These are phyloP conservation scores for Corticium candelabrum DNA, from an alignment of 37 sponge, comb jelly and placozoan species.

Conservation along the genomic window DNA sequence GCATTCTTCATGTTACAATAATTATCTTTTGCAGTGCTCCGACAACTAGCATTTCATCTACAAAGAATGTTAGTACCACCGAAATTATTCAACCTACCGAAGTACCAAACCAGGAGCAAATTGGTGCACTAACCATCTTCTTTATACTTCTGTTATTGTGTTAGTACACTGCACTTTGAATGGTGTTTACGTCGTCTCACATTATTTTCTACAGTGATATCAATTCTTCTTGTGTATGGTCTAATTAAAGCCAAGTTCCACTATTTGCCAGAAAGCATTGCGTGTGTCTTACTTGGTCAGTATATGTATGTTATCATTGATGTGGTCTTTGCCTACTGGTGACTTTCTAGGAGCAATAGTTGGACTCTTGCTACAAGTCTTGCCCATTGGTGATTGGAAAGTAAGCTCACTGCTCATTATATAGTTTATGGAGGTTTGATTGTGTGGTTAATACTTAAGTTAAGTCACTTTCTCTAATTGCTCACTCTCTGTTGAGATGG, in stretches of 20 bases:
- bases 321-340: too few relatives aligned
- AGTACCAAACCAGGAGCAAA: not conserved
- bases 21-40: too few relatives aligned
- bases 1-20: too few relatives aligned
- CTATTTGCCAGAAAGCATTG: slow-evolving; percentile 91
- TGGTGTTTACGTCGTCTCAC: not conserved
- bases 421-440: not conserved
- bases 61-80: too few relatives aligned
- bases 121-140: not conserved
- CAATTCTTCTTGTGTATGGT: slow-evolving; percentile 56
- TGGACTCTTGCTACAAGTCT: not conserved
- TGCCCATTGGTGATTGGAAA: not conserved
- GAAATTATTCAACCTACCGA: not conserved
- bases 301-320: not conserved
- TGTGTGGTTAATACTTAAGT: too few relatives aligned
- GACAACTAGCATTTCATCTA: too few relatives aligned
- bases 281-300: slow-evolving; percentile 76
- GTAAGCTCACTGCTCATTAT: not conserved
- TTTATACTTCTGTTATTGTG: not conserved
- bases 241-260: slow-evolving; percentile 77
- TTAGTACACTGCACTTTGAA: not conserved
- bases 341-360: not conserved
- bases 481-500: too few relatives aligned
- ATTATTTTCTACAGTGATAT: slow-evolving; percentile 36
- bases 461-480: too few relatives aligned